A percentile compares a stretch with the other conserved stretches of the same genome.
These are phyloP conservation scores for Laodelphax striatellus DNA, from an alignment of 1,140 invertebrate genomes.

Conservation along the genomic window DNA sequence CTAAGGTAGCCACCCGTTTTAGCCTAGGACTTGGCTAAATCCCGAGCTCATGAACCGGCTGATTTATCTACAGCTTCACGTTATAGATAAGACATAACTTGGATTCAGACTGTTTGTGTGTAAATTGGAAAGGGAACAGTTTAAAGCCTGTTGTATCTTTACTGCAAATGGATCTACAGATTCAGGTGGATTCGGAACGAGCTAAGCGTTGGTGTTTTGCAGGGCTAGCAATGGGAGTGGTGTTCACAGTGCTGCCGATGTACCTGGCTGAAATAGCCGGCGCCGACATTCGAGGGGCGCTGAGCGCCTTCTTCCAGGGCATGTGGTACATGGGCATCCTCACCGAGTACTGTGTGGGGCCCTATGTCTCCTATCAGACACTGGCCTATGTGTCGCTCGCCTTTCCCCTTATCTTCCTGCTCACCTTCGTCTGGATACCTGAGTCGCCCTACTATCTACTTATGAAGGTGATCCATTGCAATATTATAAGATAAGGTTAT, in stretches of 20 bases:
- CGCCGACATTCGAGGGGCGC: conserved; percentile 21
- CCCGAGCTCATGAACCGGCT: too few species aligned
- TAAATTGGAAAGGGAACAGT: too few species aligned
- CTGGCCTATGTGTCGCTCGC: conserved; percentile 51
- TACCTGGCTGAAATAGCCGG: conserved; percentile 71
- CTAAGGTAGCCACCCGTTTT: too few species aligned
- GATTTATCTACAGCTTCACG: too few species aligned
- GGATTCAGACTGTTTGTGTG: too few species aligned
- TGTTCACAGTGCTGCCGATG: conserved; percentile 67
- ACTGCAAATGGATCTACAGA: too few species aligned
- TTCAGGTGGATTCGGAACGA: too few species aligned
- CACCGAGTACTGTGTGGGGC: conserved; percentile 61
- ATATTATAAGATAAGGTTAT: too few species aligned
- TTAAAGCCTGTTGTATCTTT: too few species aligned
- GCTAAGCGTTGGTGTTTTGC: too few species aligned
- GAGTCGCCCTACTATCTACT: conserved; percentile 69
- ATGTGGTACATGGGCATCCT: conserved; percentile 68
- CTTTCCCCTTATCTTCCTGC: conserved; percentile 45
- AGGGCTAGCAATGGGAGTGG: conserved; percentile 58
- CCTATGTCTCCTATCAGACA: conserved; percentile 51
- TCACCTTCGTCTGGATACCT: conserved; percentile 61
- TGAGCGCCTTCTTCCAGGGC: conserved; percentile 67
- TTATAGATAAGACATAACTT: too few species aligned
- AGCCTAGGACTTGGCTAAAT: too few species aligned
- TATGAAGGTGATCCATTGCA: conserved; percentile 20